A percentile compares a stretch with the other conserved stretches of the same genome.
These are phyloP conservation scores for silkworm (Bombyx mori) DNA, from an alignment of 1,140 invertebrate genomes.

Conservation along the genomic window DNA sequence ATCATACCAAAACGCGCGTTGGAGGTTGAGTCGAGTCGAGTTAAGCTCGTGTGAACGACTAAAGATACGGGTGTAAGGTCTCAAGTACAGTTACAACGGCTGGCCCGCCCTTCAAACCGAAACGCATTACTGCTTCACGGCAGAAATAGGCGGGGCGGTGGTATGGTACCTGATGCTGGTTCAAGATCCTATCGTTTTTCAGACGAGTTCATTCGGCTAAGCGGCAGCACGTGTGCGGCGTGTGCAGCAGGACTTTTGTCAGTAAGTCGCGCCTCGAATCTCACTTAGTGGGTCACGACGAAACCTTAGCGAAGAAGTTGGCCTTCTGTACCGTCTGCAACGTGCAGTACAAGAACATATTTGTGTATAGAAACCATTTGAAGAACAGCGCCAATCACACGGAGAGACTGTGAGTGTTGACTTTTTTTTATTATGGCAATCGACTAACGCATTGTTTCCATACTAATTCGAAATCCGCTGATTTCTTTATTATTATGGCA, in stretches of 20 bases:
- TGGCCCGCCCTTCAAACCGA: no score
- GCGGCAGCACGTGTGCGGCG: constrained; percentile 22
- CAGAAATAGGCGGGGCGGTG: no score
- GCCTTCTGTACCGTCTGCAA: constrained; percentile 27
- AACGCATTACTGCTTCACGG: no score
- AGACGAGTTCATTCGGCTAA: constrained; percentile 26
- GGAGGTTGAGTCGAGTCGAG: no score
- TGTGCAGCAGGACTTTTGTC: constrained; percentile 22
- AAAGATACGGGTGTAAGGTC: no score
- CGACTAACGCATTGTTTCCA: no score
- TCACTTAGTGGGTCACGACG: constrained; percentile 24
- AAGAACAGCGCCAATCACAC: constrained; percentile 31
- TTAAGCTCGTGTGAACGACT: no score
- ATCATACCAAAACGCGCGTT: no score
- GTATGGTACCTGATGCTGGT: background rate
- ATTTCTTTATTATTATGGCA: no score
- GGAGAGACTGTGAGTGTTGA: constrained; percentile 22
- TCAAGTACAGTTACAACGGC: no score
- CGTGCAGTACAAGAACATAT: constrained; percentile 37
- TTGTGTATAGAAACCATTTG: constrained; percentile 36
- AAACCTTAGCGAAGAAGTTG: constrained; percentile 15
- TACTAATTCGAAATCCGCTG: no score
- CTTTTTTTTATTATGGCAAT: background rate
- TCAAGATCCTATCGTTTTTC: constrained; percentile 1
- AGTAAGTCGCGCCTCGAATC: constrained; percentile 26